Base-by-base conservation (phyloP, 2,113 vertebrate species). In the Mobula birostris region DNA sequence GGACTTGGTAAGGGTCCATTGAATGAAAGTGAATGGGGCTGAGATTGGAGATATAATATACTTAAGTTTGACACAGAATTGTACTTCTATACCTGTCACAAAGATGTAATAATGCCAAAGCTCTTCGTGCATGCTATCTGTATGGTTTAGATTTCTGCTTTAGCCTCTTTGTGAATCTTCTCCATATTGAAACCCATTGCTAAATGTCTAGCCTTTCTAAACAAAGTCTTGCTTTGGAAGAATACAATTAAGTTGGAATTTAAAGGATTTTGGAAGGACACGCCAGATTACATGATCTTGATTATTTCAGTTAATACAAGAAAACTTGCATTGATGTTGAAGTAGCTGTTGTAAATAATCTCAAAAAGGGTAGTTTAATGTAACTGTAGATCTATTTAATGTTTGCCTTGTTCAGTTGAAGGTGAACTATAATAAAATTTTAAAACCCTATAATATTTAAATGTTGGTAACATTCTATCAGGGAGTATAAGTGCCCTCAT, bases 11-110 rank as follows among this genome's bases (percentile, higher is more conserved):
- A 63, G 61, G 48, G 58, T 21, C 85, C 85, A 88, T 61, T 61
- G 56, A 27, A 88, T 88, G n/a, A 88, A 88, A 88, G 2, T 88
- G 58, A 88, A 66, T 58, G 63, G 85, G 58, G 58, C 58, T 88
- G 58, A 24, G 21, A n/a, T 27, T 88, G 58, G 85, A 88, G 56
- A n/a, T 21, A 63, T 88, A 66, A 29, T n/a, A 12, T 88, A 88
- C 56, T 66, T 88, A 58, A n/a, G 63, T 88, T 88, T 88, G 85
- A 58, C 56, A 63, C 56, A 88, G 61, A 88, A 63, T n/a, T 88
- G 85, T 8, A 61, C 40, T 48, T 85, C 7, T 17, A 85, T 58
- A 85, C 56, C 56, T 88, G 58, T 14, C 85, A 88, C 85, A 63
- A 88, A 58, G 58, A n/a, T 88, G 27, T 88, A 88, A 63, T 4